Evolutionary conservation across 2,113 vertebrate genomes (phyloP).

Genomic region (Ophiodon elongatus): DNA sequence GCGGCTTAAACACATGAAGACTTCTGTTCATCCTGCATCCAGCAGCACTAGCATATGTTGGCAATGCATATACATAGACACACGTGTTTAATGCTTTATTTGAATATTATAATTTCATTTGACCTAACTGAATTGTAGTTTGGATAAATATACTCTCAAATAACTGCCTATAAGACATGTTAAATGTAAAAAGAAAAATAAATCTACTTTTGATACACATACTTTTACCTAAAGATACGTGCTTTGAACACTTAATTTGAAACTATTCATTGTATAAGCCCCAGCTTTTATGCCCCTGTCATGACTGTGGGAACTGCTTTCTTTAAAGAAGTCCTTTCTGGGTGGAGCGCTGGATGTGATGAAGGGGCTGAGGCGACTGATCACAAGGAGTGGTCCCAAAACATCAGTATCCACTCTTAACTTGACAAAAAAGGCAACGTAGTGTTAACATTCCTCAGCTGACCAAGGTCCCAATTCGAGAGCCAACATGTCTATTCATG

Average conservation of each 20-base stretch:
- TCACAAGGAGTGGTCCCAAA: constrained; percentile 70
- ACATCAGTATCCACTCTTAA: constrained; percentile 63
- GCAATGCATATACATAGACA: background rate
- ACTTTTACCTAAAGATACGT: background rate
- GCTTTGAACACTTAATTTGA: constrained; percentile 6
- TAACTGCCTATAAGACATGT: background rate
- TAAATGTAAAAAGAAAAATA: background rate
- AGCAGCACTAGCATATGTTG: background rate
- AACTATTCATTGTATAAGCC: background rate
- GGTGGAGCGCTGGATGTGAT: constrained; percentile 60
- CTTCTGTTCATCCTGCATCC: constrained; percentile 37
- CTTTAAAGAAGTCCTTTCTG: constrained; percentile 48
- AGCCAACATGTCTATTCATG: constrained; percentile 77
- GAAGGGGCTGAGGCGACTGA: constrained; percentile 65
- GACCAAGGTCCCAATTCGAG: constrained; percentile 78
- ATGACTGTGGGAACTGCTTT: constrained; percentile 48
- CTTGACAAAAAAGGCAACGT: constrained; percentile 65
- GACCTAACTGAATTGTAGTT: background rate
- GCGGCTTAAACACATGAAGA: constrained; percentile 44
- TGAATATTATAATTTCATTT: constrained; percentile 30
- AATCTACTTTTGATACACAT: background rate
- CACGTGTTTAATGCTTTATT: background rate
- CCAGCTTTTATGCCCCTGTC: constrained; percentile 11
- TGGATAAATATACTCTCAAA: background rate
- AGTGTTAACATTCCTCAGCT: constrained; percentile 84